phyloP scores from a whole-genome alignment of 2,113 vertebrate genomes.

The Heptranchias perlo region DNA sequence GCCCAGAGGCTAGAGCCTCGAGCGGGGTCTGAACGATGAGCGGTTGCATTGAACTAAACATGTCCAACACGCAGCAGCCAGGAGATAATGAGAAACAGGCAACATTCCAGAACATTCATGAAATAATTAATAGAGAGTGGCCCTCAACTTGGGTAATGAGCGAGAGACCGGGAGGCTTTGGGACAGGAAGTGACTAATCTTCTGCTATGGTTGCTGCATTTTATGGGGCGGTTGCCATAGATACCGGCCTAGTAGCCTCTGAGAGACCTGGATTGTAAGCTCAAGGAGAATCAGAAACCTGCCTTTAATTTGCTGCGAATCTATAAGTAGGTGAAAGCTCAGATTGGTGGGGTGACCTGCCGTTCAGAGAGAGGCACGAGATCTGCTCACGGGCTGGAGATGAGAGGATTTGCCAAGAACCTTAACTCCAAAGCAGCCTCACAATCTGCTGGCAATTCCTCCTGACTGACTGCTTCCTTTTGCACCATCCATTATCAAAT shows the following conservation, averaged over 20 bases:
- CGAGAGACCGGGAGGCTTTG: neutral
- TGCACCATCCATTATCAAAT: neutral
- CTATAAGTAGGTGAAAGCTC: neutral
- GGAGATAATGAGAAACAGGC: neutral
- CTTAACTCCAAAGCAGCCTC: neutral
- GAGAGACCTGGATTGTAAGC: neutral
- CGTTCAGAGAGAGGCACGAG: neutral
- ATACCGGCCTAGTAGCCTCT: neutral
- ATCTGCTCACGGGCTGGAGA: neutral
- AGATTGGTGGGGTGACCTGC: neutral
- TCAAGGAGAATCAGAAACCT: neutral
- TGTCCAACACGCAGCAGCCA: neutral
- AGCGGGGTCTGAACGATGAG: neutral
- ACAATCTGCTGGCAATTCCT: neutral
- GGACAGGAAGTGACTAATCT: constrained; percentile 32
- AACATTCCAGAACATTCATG: constrained; percentile 27
- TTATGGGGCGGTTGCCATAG: constrained; percentile 23
- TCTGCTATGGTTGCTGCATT: neutral
- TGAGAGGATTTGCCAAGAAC: neutral
- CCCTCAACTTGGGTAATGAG: neutral
- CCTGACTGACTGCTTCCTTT: too few relatives aligned
- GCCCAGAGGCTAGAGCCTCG: neutral
- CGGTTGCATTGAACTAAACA: neutral
- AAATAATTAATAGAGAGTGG: constrained; percentile 13
- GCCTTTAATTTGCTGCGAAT: neutral